Evolutionary conservation across 2,888 invertebrate species (phyloP), one percentile per base, ranked within the genome.

Genomic region (Drosophila incognita): DNA sequence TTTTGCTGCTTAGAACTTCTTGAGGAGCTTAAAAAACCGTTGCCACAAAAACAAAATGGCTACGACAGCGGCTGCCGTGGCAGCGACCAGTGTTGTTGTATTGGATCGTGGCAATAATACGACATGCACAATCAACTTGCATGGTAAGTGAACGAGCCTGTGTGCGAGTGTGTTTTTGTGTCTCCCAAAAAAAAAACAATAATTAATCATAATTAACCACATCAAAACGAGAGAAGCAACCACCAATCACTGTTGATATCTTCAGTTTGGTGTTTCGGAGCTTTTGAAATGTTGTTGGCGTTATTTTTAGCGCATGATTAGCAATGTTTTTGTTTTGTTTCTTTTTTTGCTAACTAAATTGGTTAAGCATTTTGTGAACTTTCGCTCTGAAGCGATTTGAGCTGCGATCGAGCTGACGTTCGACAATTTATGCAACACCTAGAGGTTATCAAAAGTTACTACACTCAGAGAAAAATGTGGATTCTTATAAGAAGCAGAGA

Each of bases 91-190:
- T 95, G 98, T 98, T 94, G 98, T 98, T 94, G 97, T 98, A 93
- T 84, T 92, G 78, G 98, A 98, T 94, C 96, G 98, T 94, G 98
- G 98, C 94, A 98, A 98, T 95, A 98, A 98, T 94, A 98, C 98
- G 94, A 98, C 98, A 93, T 98, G 98, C 94, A 98, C 98, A 92
- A 97, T 98, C 94, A 98, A 98, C 95, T 95, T 98, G 94, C 98
- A 98, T 94, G 98, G 98, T 98, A 94, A 95, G 96, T 94, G 71
- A 69, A 57, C 60, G 36, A 24, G 13, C 33, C 4, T 18, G n/a
- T 46, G 38, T 40, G 40, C 35, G n/a, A 48, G 51, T 56, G 29
- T 54, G 42, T 57, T 48, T 52, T 35, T 66, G 38, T 66, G 48
- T n/a, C 21, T 59, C 35, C 40, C 13, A 15, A 11, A 42, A 21